Evolutionary conservation across 30 jellyfish, hydroid and myxozoan genomes (phyloP), one percentile per base, ranked within the genome.

Genomic region (Hydractinia echinata): DNA sequence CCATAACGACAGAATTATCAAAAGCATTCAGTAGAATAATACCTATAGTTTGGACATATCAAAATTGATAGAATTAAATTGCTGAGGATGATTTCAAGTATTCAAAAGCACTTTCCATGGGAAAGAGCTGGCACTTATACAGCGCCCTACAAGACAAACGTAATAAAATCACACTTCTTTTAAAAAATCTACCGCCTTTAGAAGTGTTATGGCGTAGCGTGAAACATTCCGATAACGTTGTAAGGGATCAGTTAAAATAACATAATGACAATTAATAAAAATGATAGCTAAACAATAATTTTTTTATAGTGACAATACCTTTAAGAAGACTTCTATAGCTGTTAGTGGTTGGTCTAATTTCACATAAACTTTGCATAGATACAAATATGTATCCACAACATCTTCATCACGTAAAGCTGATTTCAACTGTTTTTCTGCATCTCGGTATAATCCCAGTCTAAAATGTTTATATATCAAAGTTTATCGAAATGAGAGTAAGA

Each of bases 321-420:
- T 84, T 16, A 85, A 67, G 9, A 83, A 89, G n/a, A 93, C 96
- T 83, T 93, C 99, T 61, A 93, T 88, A 6, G 95, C 99, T 51
- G 99, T 93, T 44, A 93, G 89, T 39, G 99, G 99, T 69, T 93
- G 99, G 76, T 93, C 99, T 44, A 93, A 96, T 51, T 95, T 83
- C n/a, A 93, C 96, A 84, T 87, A 93, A 5, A 93, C 99, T 83
- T 93, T 93, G 54, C 99, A 87, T 8, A 93, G 83, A 62, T 93
- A 93, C 76, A 93, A 81, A 58, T 88, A 93, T 11, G 99, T 73
- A 61, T 93, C 99, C 53, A 93, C 96, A 0, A 83, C 79, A 48
- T 93, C 96, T 79, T 93, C 97, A 78, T 88, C 99, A 16, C 99
- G 95, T 6, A 87, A 86, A 7, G 96, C 96, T 56, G 99, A 93